Percentiles rank a stretch among this genome's conserved stretches.
phyloP scores from a whole-genome alignment of 2,888 invertebrate species.

The Xiphydria camelus region DNA sequence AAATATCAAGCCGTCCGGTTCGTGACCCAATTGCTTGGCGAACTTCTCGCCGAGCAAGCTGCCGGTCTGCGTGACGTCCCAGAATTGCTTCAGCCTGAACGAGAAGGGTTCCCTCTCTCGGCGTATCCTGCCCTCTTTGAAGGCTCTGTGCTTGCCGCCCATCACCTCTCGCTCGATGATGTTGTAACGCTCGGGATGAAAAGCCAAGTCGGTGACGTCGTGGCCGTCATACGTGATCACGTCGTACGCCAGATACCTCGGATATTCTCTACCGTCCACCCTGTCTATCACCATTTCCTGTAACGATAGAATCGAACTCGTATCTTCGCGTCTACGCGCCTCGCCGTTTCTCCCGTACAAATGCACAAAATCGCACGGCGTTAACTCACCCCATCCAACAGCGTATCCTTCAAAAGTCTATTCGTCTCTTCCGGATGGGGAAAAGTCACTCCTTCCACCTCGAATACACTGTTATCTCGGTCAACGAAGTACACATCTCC shows the following conservation, averaged over 20 bases:
- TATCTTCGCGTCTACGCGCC: no score
- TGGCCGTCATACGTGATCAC: conserved; percentile 81
- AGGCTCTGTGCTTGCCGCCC: conserved; percentile 72
- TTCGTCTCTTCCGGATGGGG: conserved; percentile 73
- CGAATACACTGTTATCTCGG: conserved; percentile 90
- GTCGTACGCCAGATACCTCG: conserved; percentile 94
- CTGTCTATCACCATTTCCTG: conserved; percentile 97
- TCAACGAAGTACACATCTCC: conserved; percentile 92
- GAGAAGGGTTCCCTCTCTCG: conserved; percentile 86
- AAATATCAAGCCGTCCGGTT: conserved; percentile 97
- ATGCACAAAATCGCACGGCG: conserved; percentile 4
- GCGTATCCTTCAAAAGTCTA: conserved; percentile 76
- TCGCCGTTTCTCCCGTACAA: no score
- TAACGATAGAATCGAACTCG: conserved; percentile 44
- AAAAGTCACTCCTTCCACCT: conserved; percentile 80
- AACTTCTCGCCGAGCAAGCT: conserved; percentile 83
- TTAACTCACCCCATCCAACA: conserved; percentile 87
- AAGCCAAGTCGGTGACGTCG: conserved; percentile 76
- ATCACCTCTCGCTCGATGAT: conserved; percentile 78
- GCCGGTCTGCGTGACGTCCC: conserved; percentile 75
- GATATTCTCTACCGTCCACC: conserved; percentile 73
- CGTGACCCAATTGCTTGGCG: conserved; percentile 81
- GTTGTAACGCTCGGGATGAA: conserved; percentile 73
- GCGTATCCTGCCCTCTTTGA: conserved; percentile 73
- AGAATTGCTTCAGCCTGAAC: conserved; percentile 88